These are phyloP conservation scores for Alethe castanea DNA, from an alignment of 2,113 vertebrate genomes.

Conservation along the genomic window DNA sequence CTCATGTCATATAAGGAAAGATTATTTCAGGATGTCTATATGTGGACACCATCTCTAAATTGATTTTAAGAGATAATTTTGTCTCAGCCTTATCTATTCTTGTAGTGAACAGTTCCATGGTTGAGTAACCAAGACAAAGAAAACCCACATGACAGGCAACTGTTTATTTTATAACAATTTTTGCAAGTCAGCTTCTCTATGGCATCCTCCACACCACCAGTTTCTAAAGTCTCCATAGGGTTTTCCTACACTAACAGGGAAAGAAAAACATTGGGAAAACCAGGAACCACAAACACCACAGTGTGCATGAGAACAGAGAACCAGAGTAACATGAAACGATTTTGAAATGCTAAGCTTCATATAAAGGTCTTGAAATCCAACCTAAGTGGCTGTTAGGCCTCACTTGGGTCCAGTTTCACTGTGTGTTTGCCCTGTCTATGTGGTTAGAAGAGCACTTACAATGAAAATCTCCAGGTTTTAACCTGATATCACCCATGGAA, in stretches of 20 bases:
- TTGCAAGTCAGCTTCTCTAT: background rate
- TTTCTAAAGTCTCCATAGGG: background rate
- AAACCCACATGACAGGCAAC: background rate
- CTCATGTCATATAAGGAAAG: background rate
- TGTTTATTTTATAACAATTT: background rate
- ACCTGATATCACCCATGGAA: background rate
- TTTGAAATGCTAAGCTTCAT: background rate
- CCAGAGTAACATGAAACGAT: background rate
- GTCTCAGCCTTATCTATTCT: background rate
- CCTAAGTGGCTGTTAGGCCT: background rate
- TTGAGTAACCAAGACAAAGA: background rate
- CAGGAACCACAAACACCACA: background rate
- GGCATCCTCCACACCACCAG: background rate
- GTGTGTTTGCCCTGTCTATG: background rate
- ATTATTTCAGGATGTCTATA: background rate
- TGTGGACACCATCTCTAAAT: background rate
- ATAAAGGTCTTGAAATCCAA: background rate
- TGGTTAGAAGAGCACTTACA: background rate
- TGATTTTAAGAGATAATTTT: background rate
- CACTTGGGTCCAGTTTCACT: background rate
- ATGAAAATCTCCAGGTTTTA: background rate
- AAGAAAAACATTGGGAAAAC: background rate
- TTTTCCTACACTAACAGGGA: background rate
- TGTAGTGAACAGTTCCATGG: background rate
- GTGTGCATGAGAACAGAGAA: background rate